Evolutionary conservation across 2,888 invertebrate species (phyloP).

Genomic region (Oscheius onirici): DNA sequence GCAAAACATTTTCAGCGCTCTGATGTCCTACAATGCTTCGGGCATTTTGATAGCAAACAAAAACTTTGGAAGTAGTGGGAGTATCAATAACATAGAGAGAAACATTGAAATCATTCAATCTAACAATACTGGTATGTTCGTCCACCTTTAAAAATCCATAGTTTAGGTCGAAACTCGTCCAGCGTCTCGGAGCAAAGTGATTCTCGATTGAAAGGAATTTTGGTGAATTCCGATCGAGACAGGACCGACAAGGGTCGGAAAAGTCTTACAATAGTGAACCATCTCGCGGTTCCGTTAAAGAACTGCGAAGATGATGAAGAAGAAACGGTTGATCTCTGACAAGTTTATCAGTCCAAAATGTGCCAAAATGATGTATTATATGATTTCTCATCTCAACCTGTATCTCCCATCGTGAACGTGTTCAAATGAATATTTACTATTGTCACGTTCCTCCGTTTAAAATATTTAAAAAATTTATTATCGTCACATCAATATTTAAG

Average conservation of each 20-base stretch:
- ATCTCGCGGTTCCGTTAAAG: conserved; percentile 28
- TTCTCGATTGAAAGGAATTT: conserved; percentile 18
- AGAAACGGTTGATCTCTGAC: conserved; percentile 29
- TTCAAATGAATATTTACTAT: background rate
- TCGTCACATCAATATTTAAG: too few species aligned
- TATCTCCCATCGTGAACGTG: conserved; percentile 13
- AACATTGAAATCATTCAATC: conserved; percentile 14
- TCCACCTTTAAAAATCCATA: background rate
- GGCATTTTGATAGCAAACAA: conserved; percentile 24
- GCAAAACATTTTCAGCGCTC: conserved; percentile 1
- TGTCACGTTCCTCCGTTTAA: too few species aligned
- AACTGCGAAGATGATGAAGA: conserved; percentile 22
- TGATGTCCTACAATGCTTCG: conserved; percentile 17
- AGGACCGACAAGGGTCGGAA: conserved; percentile 30
- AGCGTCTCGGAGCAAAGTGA: background rate
- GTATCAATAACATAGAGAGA: conserved; percentile 10
- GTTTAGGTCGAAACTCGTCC: conserved; percentile 16
- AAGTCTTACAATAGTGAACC: conserved; percentile 51
- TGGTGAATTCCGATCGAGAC: conserved; percentile 4
- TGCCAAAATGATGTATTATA: background rate
- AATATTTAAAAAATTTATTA: too few species aligned
- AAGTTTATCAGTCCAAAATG: background rate
- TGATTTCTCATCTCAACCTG: background rate
- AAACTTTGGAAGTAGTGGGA: conserved; percentile 24
- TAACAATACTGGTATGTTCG: background rate